These are phyloP conservation scores for Danaus chrysippus DNA, from an alignment of 2,888 invertebrate genomes.

Conservation along the genomic window DNA sequence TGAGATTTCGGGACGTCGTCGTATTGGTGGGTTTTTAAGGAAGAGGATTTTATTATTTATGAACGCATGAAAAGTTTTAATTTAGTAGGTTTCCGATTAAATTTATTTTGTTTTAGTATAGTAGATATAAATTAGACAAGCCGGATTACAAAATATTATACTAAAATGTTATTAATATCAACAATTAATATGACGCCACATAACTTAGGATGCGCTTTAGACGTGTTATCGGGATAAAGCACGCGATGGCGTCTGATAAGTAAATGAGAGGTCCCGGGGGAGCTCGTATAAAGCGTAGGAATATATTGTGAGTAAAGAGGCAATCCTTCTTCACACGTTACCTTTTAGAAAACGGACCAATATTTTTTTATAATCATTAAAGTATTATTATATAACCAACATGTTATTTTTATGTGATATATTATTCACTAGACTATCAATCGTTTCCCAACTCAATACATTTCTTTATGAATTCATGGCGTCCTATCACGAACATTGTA, in stretches of 20 bases:
- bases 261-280: constrained; percentile 65
- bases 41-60: constrained; percentile 14
- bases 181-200: background rate
- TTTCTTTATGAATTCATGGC: constrained; percentile 2
- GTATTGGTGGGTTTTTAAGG: constrained; percentile 33
- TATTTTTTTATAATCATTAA: background rate
- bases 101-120: too few relatives aligned
- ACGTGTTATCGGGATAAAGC: constrained; percentile 27
- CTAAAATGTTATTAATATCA: background rate
- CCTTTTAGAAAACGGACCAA: background rate
- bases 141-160: too few relatives aligned
- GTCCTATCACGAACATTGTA: constrained; percentile 1
- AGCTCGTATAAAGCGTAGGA: constrained; percentile 16
- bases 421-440: background rate
- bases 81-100: background rate
- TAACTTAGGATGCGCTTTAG: background rate
- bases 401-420: too few relatives aligned
- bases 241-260: constrained; percentile 65
- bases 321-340: background rate
- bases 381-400: background rate
- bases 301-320: background rate
- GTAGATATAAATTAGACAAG: too few relatives aligned
- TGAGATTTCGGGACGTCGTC: constrained; percentile 32
- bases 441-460: background rate
- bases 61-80: background rate